Percentiles rank a stretch among this genome's conserved stretches.
Conservation (phyloP, 2,113 vertebrate species). For the Edolisoma coerulescens region DNA sequence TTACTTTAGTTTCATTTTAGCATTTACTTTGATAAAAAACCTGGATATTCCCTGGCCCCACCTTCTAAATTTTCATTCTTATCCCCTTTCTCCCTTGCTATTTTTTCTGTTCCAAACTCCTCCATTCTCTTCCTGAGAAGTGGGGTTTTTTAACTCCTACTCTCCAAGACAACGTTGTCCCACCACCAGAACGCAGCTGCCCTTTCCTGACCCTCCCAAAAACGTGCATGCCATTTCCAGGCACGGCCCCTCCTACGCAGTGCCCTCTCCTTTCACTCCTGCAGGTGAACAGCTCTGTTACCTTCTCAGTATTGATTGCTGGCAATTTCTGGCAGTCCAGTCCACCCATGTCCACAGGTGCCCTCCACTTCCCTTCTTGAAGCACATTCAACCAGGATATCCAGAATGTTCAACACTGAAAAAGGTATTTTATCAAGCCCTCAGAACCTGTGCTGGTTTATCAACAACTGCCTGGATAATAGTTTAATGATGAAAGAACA, state of each 20-base stretch:
- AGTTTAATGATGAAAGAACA: background rate
- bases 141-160: background rate
- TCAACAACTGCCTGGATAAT: background rate
- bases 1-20: background rate
- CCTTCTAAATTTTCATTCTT: background rate
- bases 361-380: background rate
- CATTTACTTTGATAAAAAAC: background rate
- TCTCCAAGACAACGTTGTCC: background rate
- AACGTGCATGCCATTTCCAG: accelerated
- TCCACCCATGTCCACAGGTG: background rate
- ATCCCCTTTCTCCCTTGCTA: background rate
- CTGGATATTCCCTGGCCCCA: background rate
- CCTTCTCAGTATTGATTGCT: background rate
- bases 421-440: background rate
- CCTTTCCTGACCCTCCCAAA: background rate
- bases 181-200: background rate
- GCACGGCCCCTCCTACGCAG: accelerated
- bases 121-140: background rate
- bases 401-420: background rate
- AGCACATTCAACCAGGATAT: background rate
- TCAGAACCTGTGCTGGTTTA: background rate
- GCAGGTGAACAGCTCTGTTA: background rate
- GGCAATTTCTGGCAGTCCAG: background rate
- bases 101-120: background rate
- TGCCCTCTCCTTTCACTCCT: background rate